A percentile compares a stretch with the other conserved stretches of the same genome.
phyloP scores from a whole-genome alignment of 2,888 invertebrate species.

The Macroteleia sp. region DNA sequence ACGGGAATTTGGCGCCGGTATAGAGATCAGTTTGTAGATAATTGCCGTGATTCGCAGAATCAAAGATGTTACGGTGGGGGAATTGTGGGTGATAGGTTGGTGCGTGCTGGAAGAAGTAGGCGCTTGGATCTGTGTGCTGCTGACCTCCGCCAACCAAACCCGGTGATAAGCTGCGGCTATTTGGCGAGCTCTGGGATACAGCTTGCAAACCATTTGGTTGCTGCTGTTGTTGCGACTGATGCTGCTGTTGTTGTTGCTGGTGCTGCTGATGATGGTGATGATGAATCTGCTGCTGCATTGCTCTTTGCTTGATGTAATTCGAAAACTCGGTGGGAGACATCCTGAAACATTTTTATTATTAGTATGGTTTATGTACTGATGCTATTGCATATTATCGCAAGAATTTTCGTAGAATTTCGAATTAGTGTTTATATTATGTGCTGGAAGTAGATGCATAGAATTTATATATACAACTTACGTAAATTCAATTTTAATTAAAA shows the following conservation, averaged over 20 bases:
- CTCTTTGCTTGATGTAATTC: slow-evolving; percentile 97
- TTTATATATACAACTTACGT: too few relatives aligned
- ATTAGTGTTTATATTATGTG: too few relatives aligned
- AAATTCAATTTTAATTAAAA: too few relatives aligned
- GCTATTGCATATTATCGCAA: too few relatives aligned
- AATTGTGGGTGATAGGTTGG: slow-evolving; percentile 85
- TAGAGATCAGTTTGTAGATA: slow-evolving; percentile 82
- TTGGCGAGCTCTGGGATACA: slow-evolving; percentile 87
- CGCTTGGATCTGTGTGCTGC: slow-evolving; percentile 85
- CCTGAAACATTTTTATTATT: slow-evolving; percentile 84
- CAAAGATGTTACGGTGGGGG: slow-evolving; percentile 85
- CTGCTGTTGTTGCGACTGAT: slow-evolving; percentile 84
- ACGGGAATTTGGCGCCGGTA: slow-evolving; percentile 81
- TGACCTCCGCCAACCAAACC: slow-evolving; percentile 81
- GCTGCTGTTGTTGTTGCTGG: slow-evolving; percentile 84
- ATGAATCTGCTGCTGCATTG: slow-evolving; percentile 92
- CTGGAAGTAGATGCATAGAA: too few relatives aligned
- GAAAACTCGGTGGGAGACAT: slow-evolving; percentile 99
- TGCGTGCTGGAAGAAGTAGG: slow-evolving; percentile 87
- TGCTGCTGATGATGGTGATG: slow-evolving; percentile 85
- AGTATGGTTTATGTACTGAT: too few relatives aligned
- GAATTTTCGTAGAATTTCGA: too few relatives aligned
- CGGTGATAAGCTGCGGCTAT: slow-evolving; percentile 86
- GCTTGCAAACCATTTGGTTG: slow-evolving; percentile 83
- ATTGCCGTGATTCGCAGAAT: slow-evolving; percentile 85